phyloP scores from a whole-genome alignment of 2,888 invertebrate species.

The Onchidella celtica region DNA sequence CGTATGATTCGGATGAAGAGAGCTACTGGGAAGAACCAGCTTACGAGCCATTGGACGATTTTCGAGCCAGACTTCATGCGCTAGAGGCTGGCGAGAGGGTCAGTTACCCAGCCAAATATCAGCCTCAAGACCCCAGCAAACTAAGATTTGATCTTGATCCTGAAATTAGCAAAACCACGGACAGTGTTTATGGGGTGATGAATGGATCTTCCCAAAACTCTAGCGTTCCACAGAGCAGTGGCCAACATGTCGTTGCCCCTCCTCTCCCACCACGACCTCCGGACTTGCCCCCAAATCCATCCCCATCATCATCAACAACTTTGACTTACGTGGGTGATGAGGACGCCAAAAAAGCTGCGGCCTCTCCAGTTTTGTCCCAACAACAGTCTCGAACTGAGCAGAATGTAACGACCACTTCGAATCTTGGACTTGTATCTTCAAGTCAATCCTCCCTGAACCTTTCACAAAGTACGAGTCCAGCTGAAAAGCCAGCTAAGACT shows the following conservation, averaged over 20 bases:
- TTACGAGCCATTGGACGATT: conserved; percentile 73
- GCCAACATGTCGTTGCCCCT: not conserved
- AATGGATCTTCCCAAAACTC: not conserved
- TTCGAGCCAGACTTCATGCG: conserved; percentile 66
- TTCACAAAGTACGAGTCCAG: not conserved
- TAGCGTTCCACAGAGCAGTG: not conserved
- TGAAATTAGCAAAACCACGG: not conserved
- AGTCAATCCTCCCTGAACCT: conserved; percentile 3
- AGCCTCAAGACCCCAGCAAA: conserved; percentile 60
- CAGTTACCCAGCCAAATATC: conserved; percentile 61
- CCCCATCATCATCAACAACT: not conserved
- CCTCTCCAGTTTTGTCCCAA: not conserved
- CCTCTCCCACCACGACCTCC: not conserved
- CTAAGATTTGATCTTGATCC: conserved; percentile 21
- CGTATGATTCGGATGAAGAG: conserved; percentile 77
- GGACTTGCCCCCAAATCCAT: conserved; percentile 1
- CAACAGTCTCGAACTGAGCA: not conserved
- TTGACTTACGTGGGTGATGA: conserved; percentile 55
- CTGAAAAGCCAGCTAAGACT: not conserved
- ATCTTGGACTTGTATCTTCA: conserved; percentile 41
- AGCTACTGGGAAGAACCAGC: conserved; percentile 78
- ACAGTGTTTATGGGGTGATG: conserved; percentile 19
- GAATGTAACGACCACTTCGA: conserved; percentile 11
- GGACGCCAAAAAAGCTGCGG: not conserved
- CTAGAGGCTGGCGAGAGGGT: conserved; percentile 66